Evolutionary conservation across 2,113 vertebrate genomes (phyloP).

Genomic region (Cavia aperea): DNA sequence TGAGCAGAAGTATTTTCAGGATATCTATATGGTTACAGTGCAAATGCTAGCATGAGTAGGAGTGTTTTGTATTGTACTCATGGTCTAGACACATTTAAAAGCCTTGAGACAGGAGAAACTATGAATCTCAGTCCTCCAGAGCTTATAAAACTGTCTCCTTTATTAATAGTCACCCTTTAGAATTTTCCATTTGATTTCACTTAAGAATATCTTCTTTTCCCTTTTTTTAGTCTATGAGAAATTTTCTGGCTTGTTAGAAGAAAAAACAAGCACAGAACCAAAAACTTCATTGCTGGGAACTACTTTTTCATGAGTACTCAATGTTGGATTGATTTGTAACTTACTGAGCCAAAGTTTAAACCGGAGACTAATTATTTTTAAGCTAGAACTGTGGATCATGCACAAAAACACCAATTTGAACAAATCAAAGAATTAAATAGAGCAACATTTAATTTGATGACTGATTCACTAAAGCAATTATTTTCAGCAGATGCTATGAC

Average conservation of each 20-base stretch:
- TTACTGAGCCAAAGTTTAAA: not conserved
- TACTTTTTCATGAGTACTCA: not conserved
- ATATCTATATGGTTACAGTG: not conserved
- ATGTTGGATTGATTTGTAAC: not conserved
- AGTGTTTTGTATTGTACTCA: not conserved
- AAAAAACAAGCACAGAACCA: not conserved
- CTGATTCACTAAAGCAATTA: not conserved
- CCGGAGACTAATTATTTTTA: not conserved
- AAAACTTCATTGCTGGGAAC: not conserved
- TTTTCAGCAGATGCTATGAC: not conserved
- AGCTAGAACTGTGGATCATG: not conserved
- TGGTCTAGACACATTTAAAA: not conserved
- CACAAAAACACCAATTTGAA: not conserved
- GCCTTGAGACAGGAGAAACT: not conserved
- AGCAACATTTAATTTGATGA: not conserved
- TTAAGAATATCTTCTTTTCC: not conserved
- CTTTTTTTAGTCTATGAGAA: not conserved
- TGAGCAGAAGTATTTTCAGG: not conserved
- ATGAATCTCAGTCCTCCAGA: not conserved
- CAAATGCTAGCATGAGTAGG: not conserved
- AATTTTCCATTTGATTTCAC: not conserved
- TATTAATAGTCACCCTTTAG: not conserved
- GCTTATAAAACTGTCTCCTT: not conserved
- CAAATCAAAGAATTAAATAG: not conserved
- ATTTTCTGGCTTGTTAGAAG: not conserved